Conservation (phyloP, 2,888 invertebrate species). For the Megamerina dolium region DNA sequence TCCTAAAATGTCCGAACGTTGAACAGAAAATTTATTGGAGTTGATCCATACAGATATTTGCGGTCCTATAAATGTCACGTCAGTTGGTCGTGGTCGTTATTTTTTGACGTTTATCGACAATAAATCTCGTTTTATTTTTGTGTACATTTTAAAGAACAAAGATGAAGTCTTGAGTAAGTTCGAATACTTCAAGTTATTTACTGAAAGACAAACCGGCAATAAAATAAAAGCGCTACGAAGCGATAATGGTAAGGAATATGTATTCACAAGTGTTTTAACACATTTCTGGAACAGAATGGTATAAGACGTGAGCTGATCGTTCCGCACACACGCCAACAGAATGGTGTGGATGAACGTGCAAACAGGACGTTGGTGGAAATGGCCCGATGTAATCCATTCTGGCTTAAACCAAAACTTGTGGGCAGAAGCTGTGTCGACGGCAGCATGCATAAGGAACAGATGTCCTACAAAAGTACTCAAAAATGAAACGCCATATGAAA, state of each 20-base stretch:
- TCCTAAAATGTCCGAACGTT: constrained; percentile 9
- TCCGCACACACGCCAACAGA: too few species aligned
- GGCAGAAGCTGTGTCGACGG: constrained; percentile 21
- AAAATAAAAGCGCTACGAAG: constrained; percentile 11
- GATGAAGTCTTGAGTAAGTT: constrained; percentile 6
- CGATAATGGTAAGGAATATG: constrained; percentile 12
- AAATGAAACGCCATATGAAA: constrained; percentile 25
- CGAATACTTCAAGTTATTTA: constrained; percentile 1
- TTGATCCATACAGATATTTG: constrained; percentile 18
- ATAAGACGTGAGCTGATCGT: constrained; percentile 14
- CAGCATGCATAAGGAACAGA: constrained; percentile 19
- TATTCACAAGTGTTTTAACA: constrained; percentile 5
- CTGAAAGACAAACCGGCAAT: constrained; percentile 4
- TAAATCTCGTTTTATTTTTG: neutral
- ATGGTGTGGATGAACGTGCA: constrained; percentile 20
- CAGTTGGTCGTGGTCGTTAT: constrained; percentile 15
- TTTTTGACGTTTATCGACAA: constrained; percentile 14
- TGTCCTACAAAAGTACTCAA: constrained; percentile 17
- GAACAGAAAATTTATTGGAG: constrained; percentile 9
- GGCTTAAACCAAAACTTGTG: constrained; percentile 24
- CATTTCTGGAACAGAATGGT: constrained; percentile 5
- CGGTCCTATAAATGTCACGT: constrained; percentile 14
- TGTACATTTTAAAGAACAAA: constrained; percentile 3
- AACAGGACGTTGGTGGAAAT: constrained; percentile 25
- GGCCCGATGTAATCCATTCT: constrained; percentile 24